Evolutionary conservation across 1,140 invertebrate genomes (phyloP), one percentile per base, ranked within the genome.

Genomic region (Ostrea denselamellosa): DNA sequence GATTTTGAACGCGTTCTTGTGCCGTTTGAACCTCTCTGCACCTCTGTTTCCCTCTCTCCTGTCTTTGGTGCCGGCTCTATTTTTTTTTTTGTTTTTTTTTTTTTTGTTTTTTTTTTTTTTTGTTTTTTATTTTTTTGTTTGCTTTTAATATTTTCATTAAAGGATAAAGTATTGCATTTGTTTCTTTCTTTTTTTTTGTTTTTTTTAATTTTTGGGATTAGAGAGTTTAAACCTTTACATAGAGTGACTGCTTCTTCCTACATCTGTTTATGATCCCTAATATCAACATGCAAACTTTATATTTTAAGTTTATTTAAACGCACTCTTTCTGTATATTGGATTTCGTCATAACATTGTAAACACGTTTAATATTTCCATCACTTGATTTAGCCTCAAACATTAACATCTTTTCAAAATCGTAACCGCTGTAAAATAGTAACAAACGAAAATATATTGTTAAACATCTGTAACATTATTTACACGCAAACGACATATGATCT

Each of bases 21-120:
- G 68, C 56, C 68, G 68, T 71, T 71, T 71, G 68, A 71, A 71
- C 68, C 68, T 71, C 68, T 71, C 25, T 71, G 68, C 68, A 71
- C 68, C 25, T 14, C 28, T 71, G 7, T 71, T 17, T 62, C 14
- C n/a, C 58, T 62, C 22, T 71, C 22, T 71, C 22, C 28, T 25
- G 34, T 44, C 68, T 71, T 71, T 71, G 68, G 68, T 71, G 68
- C 22, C 68, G 68, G 68, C 28, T 25, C 28, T 71, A 34, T 71
- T 71, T 28, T 71, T 14, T 62, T n/a, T n/a, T 68, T 68, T 71
- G 28, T 8, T 10, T 3, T 71, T 71, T 71, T 8, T 7, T 71
- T 71, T 34, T 68, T 68, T 68, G n/a, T 44, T 44, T n/a, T n/a
- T n/a, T n/a, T n/a, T n/a, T n/a, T n/a, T n/a, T n/a, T n/a, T n/a